phyloP scores from a whole-genome alignment of 2,888 invertebrate species.

The Atrina japonica region DNA sequence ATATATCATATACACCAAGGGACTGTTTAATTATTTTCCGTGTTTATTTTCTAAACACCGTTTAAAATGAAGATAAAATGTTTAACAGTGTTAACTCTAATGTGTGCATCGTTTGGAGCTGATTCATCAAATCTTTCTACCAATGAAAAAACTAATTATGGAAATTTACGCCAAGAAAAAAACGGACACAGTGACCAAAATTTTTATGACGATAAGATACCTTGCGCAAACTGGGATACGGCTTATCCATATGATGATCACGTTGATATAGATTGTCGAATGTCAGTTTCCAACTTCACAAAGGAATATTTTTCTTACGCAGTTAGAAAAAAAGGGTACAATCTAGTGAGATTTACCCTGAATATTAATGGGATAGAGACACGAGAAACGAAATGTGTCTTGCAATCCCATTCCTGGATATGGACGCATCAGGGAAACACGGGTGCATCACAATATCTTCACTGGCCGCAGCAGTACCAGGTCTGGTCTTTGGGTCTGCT shows the following conservation, averaged over 20 bases:
- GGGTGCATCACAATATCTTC: conserved; percentile 47
- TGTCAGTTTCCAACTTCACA: conserved; percentile 1
- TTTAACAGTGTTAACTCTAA: no score
- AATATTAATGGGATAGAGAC: background rate
- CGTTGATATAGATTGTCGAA: conserved; percentile 5
- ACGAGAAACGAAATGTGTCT: conserved; percentile 20
- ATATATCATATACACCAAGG: no score
- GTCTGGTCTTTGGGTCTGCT: conserved; percentile 55
- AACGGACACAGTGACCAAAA: no score
- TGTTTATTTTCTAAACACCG: no score
- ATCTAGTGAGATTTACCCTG: conserved; percentile 8
- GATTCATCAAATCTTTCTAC: no score
- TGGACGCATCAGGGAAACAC: conserved; percentile 51
- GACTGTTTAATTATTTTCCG: no score
- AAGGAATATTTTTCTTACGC: conserved; percentile 4
- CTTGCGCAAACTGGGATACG: conserved; percentile 17
- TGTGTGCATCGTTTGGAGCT: no score
- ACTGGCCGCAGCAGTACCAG: conserved; percentile 52
- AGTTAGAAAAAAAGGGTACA: conserved; percentile 1
- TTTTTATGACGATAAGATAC: no score
- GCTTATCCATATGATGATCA: conserved; percentile 9
- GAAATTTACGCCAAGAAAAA: no score
- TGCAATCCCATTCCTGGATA: conserved; percentile 40
- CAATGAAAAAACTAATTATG: no score
- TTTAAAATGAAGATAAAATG: no score